phyloP scores from a whole-genome alignment of 2,888 invertebrate genomes.

The Eilema griseolum region DNA sequence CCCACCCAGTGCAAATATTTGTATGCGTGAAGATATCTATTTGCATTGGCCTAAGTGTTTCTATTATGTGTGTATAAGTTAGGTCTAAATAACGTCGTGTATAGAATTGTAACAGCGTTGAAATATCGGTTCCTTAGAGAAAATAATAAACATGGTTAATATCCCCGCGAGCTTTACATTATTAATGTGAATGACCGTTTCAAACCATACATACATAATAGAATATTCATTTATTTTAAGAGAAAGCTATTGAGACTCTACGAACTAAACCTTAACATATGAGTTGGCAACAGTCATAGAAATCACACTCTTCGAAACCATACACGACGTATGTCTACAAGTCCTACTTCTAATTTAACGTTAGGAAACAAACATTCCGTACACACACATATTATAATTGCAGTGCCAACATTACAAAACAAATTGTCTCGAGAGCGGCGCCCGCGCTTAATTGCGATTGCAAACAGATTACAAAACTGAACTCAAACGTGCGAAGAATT shows the following conservation, averaged over 20 bases:
- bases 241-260: background rate
- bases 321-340: background rate
- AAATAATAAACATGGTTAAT: no score
- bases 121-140: no score
- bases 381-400: constrained; percentile 41
- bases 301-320: background rate
- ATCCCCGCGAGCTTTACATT: no score
- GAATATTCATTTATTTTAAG: no score
- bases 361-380: constrained; percentile 31
- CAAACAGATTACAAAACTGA: constrained; percentile 47
- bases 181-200: no score
- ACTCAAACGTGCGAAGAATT: constrained; percentile 40
- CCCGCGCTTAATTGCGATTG: constrained; percentile 52
- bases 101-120: no score
- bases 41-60: no score
- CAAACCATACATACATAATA: no score
- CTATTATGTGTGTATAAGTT: no score
- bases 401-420: constrained; percentile 52
- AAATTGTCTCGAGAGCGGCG: constrained; percentile 50
- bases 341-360: constrained; percentile 7
- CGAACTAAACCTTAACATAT: background rate
- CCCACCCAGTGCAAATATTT: no score
- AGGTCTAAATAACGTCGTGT: no score
- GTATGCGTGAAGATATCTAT: no score
- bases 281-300: background rate